These are phyloP conservation scores for Junco hyemalis DNA, from an alignment of 2,113 vertebrate species.

Conservation along the genomic window DNA sequence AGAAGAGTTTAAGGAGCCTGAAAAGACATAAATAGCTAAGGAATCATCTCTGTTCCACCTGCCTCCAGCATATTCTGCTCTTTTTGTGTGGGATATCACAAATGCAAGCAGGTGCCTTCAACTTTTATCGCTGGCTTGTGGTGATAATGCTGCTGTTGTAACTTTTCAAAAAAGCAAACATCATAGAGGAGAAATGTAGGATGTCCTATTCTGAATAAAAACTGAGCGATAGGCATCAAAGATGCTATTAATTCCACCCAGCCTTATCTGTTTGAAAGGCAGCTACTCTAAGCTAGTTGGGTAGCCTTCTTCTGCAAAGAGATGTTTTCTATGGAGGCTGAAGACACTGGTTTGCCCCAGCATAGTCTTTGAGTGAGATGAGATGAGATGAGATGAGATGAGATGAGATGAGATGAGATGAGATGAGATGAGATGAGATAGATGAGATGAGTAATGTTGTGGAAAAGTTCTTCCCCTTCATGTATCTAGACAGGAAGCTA, in stretches of 20 bases:
- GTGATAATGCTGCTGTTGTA: not conserved
- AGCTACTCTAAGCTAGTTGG: not conserved
- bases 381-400: not conserved
- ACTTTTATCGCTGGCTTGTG: not conserved
- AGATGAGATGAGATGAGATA: not conserved
- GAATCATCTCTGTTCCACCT: accelerated
- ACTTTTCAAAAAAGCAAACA: not conserved
- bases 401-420: too few species aligned
- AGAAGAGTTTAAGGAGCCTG: not conserved
- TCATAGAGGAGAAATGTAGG: not conserved
- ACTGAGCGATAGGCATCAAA: not conserved
- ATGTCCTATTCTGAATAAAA: not conserved
- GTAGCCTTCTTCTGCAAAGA: not conserved
- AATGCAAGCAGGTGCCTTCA: not conserved
- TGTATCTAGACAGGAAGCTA: not conserved
- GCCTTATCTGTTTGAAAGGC: not conserved
- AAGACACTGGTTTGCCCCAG: not conserved
- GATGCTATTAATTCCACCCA: not conserved
- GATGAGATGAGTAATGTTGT: not conserved
- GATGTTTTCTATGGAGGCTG: not conserved
- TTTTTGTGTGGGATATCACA: not conserved
- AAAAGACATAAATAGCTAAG: not conserved
- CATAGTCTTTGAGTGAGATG: not conserved
- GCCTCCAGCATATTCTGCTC: not conserved
- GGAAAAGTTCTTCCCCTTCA: not conserved